Evolutionary conservation across 2,113 vertebrate species (phyloP), one percentile per base, ranked within the genome.

Genomic region (Acinonyx jubatus): DNA sequence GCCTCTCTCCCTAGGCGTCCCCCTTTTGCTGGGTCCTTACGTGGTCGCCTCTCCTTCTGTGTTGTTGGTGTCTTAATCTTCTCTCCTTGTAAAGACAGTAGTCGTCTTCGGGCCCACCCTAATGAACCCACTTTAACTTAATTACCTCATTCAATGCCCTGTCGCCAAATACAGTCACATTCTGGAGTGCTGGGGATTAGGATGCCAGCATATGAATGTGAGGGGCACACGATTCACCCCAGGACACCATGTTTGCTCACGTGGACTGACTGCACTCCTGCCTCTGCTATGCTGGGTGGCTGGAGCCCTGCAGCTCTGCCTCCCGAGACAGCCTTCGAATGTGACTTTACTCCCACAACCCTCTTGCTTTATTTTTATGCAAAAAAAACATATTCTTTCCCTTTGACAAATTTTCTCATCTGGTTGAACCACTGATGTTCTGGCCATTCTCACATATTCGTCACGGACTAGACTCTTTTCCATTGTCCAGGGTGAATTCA

Each of bases 221-320:
- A 15, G 63, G 63, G 36, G n/a, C 10, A 23, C 48, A 12, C 13
- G 12, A 4, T 21, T 41, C 14, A 91, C 31, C 12, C 11, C 55
- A 18, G 10, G 29, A 15, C 8, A 25, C 33, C 18, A 2, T 15
- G 57, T 33, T 25, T 19, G 18, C 29, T 69, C 66, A 18, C 31
- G 31, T 23, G 9, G 12, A 16, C 68, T 16, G 2, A 21, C 55
- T 13, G 9, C 1, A 3, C 29, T 65, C 38, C 83, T n/a, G 15
- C 9, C 1, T 29, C 29, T n/a, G 0, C 7, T 7, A 19, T 23
- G 29, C 29, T 48, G 27, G 14, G 33, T 29, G 16, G 18, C 14
- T 41, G n/a, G n/a, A 15, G 27, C 12, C 41, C 41, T n/a, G 41
- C 63, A 31, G 9, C 74, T 63, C 55, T 8, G 25, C 48, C 48